A percentile compares a stretch with the other conserved stretches of the same genome.
Conservation (phyloP, 1,140 invertebrate genomes). For the Oncopeltus fasciatus region DNA sequence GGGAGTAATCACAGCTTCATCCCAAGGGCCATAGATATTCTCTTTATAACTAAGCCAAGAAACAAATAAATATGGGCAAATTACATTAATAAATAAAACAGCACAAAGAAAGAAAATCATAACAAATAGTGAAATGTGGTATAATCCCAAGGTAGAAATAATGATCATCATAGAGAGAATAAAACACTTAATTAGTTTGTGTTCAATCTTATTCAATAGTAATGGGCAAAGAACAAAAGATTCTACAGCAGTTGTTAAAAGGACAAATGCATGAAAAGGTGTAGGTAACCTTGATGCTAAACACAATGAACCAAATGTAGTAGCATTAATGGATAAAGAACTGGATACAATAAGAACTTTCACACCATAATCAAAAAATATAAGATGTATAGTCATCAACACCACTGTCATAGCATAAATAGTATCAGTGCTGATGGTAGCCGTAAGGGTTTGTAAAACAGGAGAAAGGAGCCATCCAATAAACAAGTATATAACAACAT, state of each 20-base stretch:
- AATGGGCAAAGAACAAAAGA: conserved; percentile 80
- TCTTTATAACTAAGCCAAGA: conserved; percentile 72
- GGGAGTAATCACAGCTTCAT: conserved; percentile 68
- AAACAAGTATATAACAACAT: conserved; percentile 59
- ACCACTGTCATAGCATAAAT: conserved; percentile 82
- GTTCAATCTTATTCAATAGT: conserved; percentile 45
- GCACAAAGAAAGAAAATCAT: conserved; percentile 43
- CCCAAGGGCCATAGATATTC: conserved; percentile 92
- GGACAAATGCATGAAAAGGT: conserved; percentile 71
- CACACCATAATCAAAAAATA: conserved; percentile 84
- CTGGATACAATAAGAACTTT: conserved; percentile 65
- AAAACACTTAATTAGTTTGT: conserved; percentile 25
- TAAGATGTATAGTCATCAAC: conserved; percentile 74
- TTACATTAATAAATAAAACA: conserved; percentile 48
- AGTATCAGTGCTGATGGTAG: conserved; percentile 91
- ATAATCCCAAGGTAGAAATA: conserved; percentile 23
- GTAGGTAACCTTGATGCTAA: conserved; percentile 77
- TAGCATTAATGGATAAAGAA: conserved; percentile 75
- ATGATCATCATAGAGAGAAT: conserved; percentile 25
- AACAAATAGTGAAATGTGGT: conserved; percentile 38
- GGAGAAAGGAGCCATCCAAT: conserved; percentile 79
- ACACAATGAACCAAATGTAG: conserved; percentile 85
- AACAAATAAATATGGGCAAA: conserved; percentile 70
- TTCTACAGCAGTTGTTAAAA: conserved; percentile 70
- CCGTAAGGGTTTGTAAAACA: conserved; percentile 83